phyloP scores from a whole-genome alignment of 2,113 vertebrate species.

The Centrocercus urophasianus region DNA sequence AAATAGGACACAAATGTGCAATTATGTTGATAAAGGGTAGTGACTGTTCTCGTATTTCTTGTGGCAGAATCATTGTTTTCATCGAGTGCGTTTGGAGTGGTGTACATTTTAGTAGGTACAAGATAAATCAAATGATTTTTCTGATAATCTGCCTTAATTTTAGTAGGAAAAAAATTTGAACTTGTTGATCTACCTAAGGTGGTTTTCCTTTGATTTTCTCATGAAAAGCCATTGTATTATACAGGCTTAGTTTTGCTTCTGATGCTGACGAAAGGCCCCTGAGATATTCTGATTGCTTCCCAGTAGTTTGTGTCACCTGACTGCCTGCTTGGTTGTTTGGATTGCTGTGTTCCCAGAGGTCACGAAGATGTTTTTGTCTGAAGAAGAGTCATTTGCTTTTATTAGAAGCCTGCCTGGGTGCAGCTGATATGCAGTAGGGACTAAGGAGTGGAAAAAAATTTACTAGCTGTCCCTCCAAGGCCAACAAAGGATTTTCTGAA shows the following conservation, averaged over 20 bases:
- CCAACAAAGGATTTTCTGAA: constrained; percentile 45
- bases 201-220: not conserved
- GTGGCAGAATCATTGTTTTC: not conserved
- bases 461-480: constrained; percentile 43
- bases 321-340: constrained; percentile 62
- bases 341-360: constrained; percentile 68
- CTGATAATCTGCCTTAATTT: not conserved
- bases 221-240: not conserved
- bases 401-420: constrained; percentile 72
- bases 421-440: constrained; percentile 73
- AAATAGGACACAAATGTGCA: not conserved
- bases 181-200: not conserved
- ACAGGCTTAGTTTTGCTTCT: not conserved
- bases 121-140: not conserved
- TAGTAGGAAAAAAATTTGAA: not conserved
- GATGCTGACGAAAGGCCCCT: not conserved
- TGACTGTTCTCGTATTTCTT: not conserved
- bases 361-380: constrained; percentile 73
- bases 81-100: not conserved
- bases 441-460: constrained; percentile 5
- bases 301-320: constrained; percentile 63
- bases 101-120: not conserved
- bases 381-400: constrained; percentile 71
- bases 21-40: not conserved
- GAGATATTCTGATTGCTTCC: not conserved